These are phyloP conservation scores for Polietes domitor DNA, from an alignment of 2,888 invertebrate genomes.

Conservation along the genomic window DNA sequence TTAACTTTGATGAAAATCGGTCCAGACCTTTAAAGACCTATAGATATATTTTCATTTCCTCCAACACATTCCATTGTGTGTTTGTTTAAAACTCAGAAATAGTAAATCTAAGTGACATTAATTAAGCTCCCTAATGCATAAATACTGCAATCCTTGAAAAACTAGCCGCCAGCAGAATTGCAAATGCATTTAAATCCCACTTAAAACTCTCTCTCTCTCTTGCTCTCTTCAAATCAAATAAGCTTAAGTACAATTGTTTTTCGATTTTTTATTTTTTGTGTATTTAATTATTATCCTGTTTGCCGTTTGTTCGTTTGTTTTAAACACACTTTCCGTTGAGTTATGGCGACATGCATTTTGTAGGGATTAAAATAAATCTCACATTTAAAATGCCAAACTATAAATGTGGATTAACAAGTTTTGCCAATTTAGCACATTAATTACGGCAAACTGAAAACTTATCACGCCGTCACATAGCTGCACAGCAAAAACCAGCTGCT, in stretches of 20 bases:
- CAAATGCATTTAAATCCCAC: no score
- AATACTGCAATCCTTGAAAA: no score
- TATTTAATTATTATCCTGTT: not conserved
- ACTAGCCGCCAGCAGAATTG: no score
- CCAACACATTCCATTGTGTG: no score
- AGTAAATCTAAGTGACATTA: no score
- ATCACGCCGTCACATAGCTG: not conserved
- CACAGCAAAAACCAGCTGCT: no score
- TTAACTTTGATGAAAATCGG: no score
- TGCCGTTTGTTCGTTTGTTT: not conserved
- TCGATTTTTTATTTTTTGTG: no score
- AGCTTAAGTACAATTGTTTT: constrained; percentile 1
- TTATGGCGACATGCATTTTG: not conserved
- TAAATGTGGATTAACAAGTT: constrained; percentile 43
- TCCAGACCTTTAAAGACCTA: no score
- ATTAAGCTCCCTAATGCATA: no score
- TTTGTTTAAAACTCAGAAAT: no score
- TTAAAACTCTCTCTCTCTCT: not conserved
- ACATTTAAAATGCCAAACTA: constrained; percentile 24
- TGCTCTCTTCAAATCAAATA: not conserved
- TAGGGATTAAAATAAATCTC: constrained; percentile 27
- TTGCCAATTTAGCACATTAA: constrained; percentile 43
- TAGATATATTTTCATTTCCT: no score
- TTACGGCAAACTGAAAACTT: constrained; percentile 28
- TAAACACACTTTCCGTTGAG: not conserved